Evolutionary conservation across 2,113 vertebrate species (phyloP), one percentile per base, ranked within the genome.

Genomic region (Enhydra lutris): DNA sequence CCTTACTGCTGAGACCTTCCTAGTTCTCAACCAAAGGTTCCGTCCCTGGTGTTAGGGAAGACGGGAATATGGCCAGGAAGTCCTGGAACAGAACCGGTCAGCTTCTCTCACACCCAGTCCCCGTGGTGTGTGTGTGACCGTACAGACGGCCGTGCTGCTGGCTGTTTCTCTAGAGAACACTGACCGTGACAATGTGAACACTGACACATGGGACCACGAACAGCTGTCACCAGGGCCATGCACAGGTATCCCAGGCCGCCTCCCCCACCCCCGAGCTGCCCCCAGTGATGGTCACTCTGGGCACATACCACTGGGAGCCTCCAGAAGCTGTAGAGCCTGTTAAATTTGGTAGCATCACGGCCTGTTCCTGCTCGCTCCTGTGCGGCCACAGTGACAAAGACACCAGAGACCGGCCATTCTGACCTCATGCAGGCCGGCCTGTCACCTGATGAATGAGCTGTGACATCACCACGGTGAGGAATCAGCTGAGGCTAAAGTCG

Each of bases 391-490:
- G 1, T 82, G 20, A 84, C 31, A 81, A 78, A 80, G 83, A 85
- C 92, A 98, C 93, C 71, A 73, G 96, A 50, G 91, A 85, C 83
- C 42, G 42, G 42, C 42, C 42, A 42, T 52, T 92, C 97, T 97
- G 97, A 98, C 87, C 97, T 98, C 98, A 98, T 79, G 63, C 31
- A 0, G 96, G 78, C 95, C 67, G 94, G 89, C 74, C 95, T 29
- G 45, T 89, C 90, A 86, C 94, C 98, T 97, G 98, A 97, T 96
- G 79, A 89, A 97, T 93, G 94, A 97, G 93, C 90, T 83, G 94
- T 98, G 98, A 98, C 92, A 84, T 98, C 98, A 98, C 65, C 86
- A 87, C 73, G 93, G 97, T 90, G 94, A 97, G 97, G 79, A 83
- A 74, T 0, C 39, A 84, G 93, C 80, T 85, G 71, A 31, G 2